phyloP scores from a whole-genome alignment of 1,140 invertebrate genomes.

The Drosophila suzukii region DNA sequence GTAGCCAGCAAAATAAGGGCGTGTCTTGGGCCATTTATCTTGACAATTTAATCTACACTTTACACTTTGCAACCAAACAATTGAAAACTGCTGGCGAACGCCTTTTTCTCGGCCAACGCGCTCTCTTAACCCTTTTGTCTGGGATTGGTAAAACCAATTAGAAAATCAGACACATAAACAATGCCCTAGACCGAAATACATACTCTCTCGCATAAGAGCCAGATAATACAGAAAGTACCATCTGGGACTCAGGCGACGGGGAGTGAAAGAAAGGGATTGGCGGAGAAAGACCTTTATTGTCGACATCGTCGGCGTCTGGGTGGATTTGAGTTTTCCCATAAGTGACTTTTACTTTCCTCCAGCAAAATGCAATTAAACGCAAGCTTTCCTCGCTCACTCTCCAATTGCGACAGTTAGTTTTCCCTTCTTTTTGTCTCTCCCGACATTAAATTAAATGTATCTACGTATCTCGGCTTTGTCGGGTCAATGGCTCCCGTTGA shows the following conservation, averaged over 20 bases:
- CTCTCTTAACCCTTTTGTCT: conserved; percentile 38
- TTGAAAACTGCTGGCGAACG: conserved; percentile 37
- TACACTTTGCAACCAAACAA: conserved; percentile 35
- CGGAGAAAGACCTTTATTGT: conserved; percentile 11
- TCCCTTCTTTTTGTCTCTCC: conserved; percentile 41
- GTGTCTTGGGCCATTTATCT: conserved; percentile 65
- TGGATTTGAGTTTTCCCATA: conserved; percentile 38
- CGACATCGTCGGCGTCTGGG: conserved; percentile 20
- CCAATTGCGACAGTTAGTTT: conserved; percentile 53
- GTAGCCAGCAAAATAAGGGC: conserved; percentile 43
- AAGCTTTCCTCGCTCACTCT: conserved; percentile 35
- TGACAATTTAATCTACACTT: conserved; percentile 68
- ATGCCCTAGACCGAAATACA: conserved; percentile 35
- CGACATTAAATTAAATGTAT: conserved; percentile 50
- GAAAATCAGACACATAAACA: conserved; percentile 69
- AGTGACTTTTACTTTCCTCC: conserved; percentile 66
- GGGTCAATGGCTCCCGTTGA: conserved; percentile 38
- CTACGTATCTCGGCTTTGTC: conserved; percentile 9
- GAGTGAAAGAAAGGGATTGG: too few relatives aligned
- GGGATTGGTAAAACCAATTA: conserved; percentile 58
- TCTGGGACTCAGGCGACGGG: conserved; percentile 6
- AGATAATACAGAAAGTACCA: conserved; percentile 23
- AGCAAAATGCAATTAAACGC: conserved; percentile 71
- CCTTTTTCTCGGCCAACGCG: conserved; percentile 38
- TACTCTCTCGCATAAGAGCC: not conserved